A percentile compares a stretch with the other conserved stretches of the same genome.
These are phyloP conservation scores for Drosophila colorata DNA, from an alignment of 2,888 invertebrate genomes.

Conservation along the genomic window DNA sequence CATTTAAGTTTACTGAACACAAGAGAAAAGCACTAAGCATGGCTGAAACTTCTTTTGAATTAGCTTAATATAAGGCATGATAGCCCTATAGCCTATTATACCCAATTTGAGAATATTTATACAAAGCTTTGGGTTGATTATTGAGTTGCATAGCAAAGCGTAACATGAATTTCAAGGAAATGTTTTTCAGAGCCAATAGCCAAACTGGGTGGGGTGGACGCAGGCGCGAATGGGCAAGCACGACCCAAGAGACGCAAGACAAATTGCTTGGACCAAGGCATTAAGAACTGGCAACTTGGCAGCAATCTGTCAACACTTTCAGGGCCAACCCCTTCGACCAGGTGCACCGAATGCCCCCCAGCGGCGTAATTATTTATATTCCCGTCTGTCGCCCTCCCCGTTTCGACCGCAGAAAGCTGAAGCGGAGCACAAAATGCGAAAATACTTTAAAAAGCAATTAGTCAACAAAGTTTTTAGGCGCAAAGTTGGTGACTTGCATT, in stretches of 20 bases:
- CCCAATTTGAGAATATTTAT: constrained; percentile 3
- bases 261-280: constrained; percentile 67
- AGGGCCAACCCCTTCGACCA: constrained; percentile 18
- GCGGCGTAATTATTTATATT: constrained; percentile 68
- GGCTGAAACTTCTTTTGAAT: not conserved
- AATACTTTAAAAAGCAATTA: constrained; percentile 77
- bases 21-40: not conserved
- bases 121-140: constrained; percentile 17
- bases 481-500: constrained; percentile 70
- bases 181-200: constrained; percentile 1
- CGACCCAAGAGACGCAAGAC: constrained; percentile 31
- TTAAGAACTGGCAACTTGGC: constrained; percentile 73
- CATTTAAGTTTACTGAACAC: constrained; percentile 13
- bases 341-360: constrained; percentile 55
- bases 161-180: constrained; percentile 41
- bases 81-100: not conserved
- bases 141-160: constrained; percentile 42
- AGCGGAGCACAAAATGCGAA: constrained; percentile 26
- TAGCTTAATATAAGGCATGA: not conserved
- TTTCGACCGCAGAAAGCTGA: constrained; percentile 52
- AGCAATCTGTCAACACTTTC: constrained; percentile 79
- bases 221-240: not conserved
- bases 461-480: constrained; percentile 70
- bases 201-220: not conserved
- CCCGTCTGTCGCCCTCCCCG: constrained; percentile 20